Percentiles rank a stretch among this genome's conserved stretches.
Conservation (phyloP, 2,113 vertebrate species). For the Lethenteron reissneri region DNA sequence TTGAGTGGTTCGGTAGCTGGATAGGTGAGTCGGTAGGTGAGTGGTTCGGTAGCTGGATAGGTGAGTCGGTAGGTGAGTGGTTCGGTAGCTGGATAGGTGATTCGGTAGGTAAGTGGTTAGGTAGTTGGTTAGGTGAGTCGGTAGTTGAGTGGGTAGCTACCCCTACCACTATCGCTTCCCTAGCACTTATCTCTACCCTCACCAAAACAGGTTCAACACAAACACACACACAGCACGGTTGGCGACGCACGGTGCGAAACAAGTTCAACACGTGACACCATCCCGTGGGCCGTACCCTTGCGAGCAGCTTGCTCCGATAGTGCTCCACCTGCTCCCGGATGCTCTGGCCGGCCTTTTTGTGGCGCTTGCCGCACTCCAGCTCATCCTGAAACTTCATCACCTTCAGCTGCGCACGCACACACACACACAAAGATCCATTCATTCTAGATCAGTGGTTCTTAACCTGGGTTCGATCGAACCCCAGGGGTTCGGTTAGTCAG, state of each 20-base stretch:
- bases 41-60: too few relatives aligned
- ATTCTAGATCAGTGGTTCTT: too few relatives aligned
- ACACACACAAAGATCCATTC: not conserved
- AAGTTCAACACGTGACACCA: not conserved
- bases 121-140: too few relatives aligned
- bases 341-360: constrained; percentile 75
- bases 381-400: constrained; percentile 99
- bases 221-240: not conserved
- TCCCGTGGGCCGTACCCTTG: constrained; percentile 32
- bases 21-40: too few relatives aligned
- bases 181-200: not conserved
- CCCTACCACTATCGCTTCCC: not conserved
- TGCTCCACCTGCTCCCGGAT: constrained; percentile 96
- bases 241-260: not conserved
- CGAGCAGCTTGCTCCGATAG: constrained; percentile 85
- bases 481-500: too few relatives aligned
- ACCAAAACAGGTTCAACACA: not conserved
- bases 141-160: too few relatives aligned
- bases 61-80: too few relatives aligned
- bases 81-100: too few relatives aligned
- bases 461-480: too few relatives aligned
- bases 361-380: constrained; percentile 84
- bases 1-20: too few relatives aligned
- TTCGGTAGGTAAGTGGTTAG: too few relatives aligned
- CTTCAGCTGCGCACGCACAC: constrained; percentile 40